Conservation (phyloP, 2,888 invertebrate genomes). For the Hylaea fasciaria region DNA sequence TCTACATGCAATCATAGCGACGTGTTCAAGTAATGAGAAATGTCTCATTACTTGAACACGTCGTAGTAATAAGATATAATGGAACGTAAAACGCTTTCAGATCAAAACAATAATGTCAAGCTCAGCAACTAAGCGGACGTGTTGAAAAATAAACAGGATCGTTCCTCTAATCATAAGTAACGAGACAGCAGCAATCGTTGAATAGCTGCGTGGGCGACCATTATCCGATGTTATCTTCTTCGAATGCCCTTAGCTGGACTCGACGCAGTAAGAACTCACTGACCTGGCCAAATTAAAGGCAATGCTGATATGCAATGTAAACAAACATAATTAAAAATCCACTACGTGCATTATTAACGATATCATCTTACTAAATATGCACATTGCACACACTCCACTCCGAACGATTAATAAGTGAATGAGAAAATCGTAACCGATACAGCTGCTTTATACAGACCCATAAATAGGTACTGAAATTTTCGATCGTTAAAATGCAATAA, state of each 20-base stretch:
- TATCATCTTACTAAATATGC: constrained; percentile 16
- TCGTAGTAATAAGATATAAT: no score
- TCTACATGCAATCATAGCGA: no score
- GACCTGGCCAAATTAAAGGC: constrained; percentile 18
- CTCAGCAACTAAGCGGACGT: constrained; percentile 22
- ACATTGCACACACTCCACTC: constrained; percentile 17
- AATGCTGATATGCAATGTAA: constrained; percentile 21
- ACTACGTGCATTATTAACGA: constrained; percentile 17
- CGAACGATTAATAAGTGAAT: constrained; percentile 46
- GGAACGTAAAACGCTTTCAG: no score
- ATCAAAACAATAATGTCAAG: background rate
- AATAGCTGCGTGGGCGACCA: constrained; percentile 69
- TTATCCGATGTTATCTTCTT: constrained; percentile 68
- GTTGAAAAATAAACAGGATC: constrained; percentile 42
- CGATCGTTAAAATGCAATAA: constrained; percentile 53
- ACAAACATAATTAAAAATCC: constrained; percentile 15
- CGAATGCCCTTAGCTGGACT: constrained; percentile 53
- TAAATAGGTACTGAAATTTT: constrained; percentile 57
- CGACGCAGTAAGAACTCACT: constrained; percentile 39
- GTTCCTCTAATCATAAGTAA: constrained; percentile 67
- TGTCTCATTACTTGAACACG: no score
- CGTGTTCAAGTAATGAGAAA: no score
- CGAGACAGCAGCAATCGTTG: constrained; percentile 64
- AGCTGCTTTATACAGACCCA: constrained; percentile 53
- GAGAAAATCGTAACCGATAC: constrained; percentile 54